Base-by-base conservation (phyloP, 2,888 invertebrate genomes). In the Argyresthia albistria region DNA sequence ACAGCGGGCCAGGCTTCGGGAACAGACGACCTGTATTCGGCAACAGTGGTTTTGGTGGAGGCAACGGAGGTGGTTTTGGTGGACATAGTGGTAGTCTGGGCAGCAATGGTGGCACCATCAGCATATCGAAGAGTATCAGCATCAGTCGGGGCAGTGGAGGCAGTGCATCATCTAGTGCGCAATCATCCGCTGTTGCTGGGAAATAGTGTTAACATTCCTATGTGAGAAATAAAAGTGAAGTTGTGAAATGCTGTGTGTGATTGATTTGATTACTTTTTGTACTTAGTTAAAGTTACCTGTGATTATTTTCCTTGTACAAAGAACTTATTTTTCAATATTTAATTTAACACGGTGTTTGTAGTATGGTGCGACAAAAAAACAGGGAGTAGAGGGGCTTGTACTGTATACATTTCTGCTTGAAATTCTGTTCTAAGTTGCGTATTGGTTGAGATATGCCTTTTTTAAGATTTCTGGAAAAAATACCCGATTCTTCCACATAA, bases 101-200 rank as follows among this genome's bases (percentile, higher is more conserved):
- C 36, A 53, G 54, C 4, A 54, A 37, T 8, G 56, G 61, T 11
- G 57, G 60, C 14, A 60, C 62, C 8, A 57, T 74, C 3, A 74
- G 69, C 48, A 66, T 71, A 16, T 66, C 75, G 15, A 73, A 74
- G 61, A 74, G 72, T 51, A 63, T 74, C 16, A 67, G 66, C 49
- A 67, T 71, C 25, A 62, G 63, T 35, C 53, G 59, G 3, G 73
- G 72, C 0, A 60, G 61, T 16, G 63, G 63, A n/a, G 36, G 52
- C 35, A 43, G 43, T 11, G 54, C 51, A 7, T 53, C 50, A 4
- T 50, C 53, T n/a, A 53, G 36, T 45, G 53, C 53, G 12, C 43
- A 53, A 49, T 36, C 53, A 9, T 35, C 35, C 4, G 47, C 53
- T 12, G 42, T 42, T 4, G 42, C 42, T 42, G 42, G 42, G 11